Base-by-base conservation (phyloP, 2,888 invertebrate species). In the Megamerina dolium region DNA sequence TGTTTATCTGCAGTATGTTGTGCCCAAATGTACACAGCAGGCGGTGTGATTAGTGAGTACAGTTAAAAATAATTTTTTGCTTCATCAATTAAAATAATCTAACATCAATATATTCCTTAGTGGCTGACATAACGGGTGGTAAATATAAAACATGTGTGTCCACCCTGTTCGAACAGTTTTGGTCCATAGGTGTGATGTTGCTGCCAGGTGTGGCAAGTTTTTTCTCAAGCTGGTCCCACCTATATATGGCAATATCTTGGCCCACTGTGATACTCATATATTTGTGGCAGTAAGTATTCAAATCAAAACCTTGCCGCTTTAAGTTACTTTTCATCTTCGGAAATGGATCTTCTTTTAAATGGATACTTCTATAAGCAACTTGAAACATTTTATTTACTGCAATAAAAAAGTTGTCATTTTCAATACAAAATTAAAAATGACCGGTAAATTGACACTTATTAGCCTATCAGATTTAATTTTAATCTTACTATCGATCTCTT, bases 181-280 rank as follows among this genome's bases (percentile, higher is more conserved):
- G 74, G 74, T 74, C 74, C 12, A 60, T 74, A 51, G 74, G 74
- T 13, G 73, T 74, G n/a, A 73, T 74, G 53, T 52, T 73, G 53
- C 53, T 74, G 46, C 73, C 74, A 3, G 67, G 66, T 3, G 60
- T 74, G 4, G 71, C 72, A n/a, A 70, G 70, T 45, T 66, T 71
- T 45, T 70, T 70, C 52, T 58, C 63, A 18, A 73, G 70, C 48
- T 74, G 74, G 74, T 62, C 66, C 0, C 64, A 72, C 50, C 63
- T 74, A 12, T 74, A 74, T 50, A 68, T 74, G 63, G 69, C 72
- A 21, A 74, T 74, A 45, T 74, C 73, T 5, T 65, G 68, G 53
- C 74, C 74, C 10, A 73, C 73, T 33, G 53, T 73, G 36, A 57
- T 72, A 44, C 58, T 74, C 3, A 70, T 74, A 37, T 61, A 72